Evolutionary conservation across 2,888 invertebrate genomes (phyloP).

Genomic region (Mesoligia furuncula): DNA sequence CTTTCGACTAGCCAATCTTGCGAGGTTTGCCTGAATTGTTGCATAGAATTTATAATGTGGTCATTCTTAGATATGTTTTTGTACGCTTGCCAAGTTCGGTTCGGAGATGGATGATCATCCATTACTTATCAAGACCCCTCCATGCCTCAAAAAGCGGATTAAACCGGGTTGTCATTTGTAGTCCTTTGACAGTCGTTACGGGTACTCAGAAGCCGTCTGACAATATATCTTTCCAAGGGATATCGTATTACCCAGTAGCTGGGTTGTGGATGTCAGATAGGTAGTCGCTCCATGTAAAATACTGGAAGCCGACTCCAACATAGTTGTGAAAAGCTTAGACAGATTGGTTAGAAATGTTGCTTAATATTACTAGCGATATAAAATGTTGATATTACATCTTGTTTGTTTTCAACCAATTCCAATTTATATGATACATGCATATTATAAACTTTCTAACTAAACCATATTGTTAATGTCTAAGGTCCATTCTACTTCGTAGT

Average conservation of each 20-base stretch:
- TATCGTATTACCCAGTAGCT: neutral
- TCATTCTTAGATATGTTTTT: conserved; percentile 22
- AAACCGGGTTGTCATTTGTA: neutral
- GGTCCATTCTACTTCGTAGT: conserved; percentile 33
- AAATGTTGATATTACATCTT: conserved; percentile 17
- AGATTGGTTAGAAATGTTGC: neutral
- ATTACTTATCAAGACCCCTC: neutral
- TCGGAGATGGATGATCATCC: neutral
- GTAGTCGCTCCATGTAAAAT: neutral
- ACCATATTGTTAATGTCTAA: conserved; percentile 13
- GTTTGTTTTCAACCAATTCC: conserved; percentile 18
- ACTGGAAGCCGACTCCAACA: neutral
- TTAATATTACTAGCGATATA: conserved; percentile 1
- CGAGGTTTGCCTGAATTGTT: conserved; percentile 47
- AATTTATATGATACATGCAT: conserved; percentile 16
- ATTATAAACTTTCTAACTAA: conserved; percentile 12
- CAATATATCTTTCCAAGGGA: neutral
- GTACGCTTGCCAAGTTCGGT: neutral
- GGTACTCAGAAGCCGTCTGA: neutral
- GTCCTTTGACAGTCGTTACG: neutral
- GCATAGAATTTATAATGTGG: conserved; percentile 53
- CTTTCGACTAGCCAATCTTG: conserved; percentile 67
- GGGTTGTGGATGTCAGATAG: neutral
- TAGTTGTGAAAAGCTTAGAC: neutral
- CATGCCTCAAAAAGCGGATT: neutral